phyloP scores from a whole-genome alignment of 1,140 invertebrate genomes.

The Drosophila mauritiana region DNA sequence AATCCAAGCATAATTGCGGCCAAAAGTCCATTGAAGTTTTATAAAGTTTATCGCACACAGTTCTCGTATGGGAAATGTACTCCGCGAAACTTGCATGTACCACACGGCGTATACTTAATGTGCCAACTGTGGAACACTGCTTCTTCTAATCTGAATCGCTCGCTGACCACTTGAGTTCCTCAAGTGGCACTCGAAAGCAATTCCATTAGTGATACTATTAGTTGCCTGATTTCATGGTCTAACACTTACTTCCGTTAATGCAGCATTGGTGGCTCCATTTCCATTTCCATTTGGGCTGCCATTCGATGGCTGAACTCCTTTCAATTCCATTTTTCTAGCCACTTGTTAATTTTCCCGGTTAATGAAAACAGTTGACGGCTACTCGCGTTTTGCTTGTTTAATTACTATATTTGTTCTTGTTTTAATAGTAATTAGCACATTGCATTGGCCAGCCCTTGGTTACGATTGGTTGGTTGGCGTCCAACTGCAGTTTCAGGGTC shows the following conservation, averaged over 20 bases:
- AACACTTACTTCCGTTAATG: constrained; percentile 22
- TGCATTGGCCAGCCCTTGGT: constrained; percentile 32
- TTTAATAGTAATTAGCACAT: constrained; percentile 23
- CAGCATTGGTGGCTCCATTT: neutral
- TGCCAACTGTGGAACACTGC: neutral
- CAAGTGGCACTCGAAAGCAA: constrained; percentile 16
- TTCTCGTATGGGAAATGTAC: too few species aligned
- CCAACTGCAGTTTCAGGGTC: constrained; percentile 10
- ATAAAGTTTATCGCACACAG: neutral
- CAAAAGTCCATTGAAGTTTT: neutral
- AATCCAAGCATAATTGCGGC: constrained; percentile 3
- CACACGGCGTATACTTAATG: constrained; percentile 18
- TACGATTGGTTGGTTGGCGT: constrained; percentile 13
- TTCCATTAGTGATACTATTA: constrained; percentile 16
- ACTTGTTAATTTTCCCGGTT: constrained; percentile 1
- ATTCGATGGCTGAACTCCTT: constrained; percentile 15
- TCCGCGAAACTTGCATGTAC: neutral
- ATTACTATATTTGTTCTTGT: neutral
- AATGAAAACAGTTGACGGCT: neutral
- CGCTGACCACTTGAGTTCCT: constrained; percentile 15
- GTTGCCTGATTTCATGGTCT: constrained; percentile 1
- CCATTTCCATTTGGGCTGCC: neutral
- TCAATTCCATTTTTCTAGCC: constrained; percentile 25
- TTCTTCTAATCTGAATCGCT: constrained; percentile 2
- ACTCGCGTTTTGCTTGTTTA: constrained; percentile 5